Conservation (phyloP, 2,797 vertebrate genomes). For the Rhincodon typus region DNA sequence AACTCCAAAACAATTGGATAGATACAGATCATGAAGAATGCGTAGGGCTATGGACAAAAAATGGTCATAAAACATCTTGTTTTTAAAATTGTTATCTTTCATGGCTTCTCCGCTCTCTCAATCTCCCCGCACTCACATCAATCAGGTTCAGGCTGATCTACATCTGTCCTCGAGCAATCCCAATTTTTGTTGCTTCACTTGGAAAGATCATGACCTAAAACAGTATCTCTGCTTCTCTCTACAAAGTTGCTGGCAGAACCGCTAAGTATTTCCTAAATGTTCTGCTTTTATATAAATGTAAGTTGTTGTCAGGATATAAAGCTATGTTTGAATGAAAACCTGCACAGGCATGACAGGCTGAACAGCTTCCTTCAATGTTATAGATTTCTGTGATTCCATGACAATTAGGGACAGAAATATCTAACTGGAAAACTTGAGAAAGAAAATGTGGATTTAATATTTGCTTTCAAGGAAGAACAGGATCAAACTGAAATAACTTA, state of each 20-base stretch:
- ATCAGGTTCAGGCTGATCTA: neutral
- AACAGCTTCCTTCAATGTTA: neutral
- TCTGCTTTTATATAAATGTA: neutral
- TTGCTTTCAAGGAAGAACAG: neutral
- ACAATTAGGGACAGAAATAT: neutral
- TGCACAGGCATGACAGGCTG: neutral
- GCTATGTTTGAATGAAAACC: neutral
- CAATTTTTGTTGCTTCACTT: neutral
- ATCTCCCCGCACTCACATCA: neutral
- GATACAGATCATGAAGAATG: neutral
- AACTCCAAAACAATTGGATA: neutral
- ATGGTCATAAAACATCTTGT: neutral
- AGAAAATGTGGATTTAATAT: neutral
- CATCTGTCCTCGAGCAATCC: neutral
- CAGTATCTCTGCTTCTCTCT: neutral
- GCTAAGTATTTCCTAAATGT: neutral
- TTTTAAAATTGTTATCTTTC: neutral
- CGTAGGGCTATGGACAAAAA: neutral
- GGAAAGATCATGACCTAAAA: neutral
- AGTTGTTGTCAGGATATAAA: neutral
- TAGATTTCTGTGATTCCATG: neutral
- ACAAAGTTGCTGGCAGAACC: neutral
- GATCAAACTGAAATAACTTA: conserved; percentile 19
- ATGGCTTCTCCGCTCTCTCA: neutral
- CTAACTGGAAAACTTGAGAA: neutral